phyloP scores from a whole-genome alignment of 2,888 invertebrate genomes.

The Scaptodrosophila latifasciaeformis region DNA sequence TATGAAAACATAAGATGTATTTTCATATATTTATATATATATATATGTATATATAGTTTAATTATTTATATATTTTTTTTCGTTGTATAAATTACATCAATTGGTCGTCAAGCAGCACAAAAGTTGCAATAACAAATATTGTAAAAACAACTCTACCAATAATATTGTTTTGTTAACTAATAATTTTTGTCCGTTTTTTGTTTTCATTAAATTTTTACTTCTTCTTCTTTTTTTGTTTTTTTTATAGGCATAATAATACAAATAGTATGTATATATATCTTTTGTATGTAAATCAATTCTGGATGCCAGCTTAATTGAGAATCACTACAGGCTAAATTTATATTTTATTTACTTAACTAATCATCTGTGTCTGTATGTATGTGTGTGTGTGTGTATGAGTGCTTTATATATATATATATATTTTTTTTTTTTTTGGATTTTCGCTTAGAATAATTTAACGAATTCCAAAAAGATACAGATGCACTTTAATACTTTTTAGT shows the following conservation, averaged over 20 bases:
- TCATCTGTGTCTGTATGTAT: slow-evolving; percentile 14
- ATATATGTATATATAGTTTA: slow-evolving; percentile 5
- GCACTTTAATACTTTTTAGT: slow-evolving; percentile 59
- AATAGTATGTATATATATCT: slow-evolving; percentile 39
- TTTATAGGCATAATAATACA: background rate
- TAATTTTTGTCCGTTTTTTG: too few relatives aligned
- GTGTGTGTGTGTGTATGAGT: slow-evolving; percentile 16
- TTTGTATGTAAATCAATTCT: slow-evolving; percentile 57
- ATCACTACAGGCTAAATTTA: slow-evolving; percentile 54
- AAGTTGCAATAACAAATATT: slow-evolving; percentile 64
- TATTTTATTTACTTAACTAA: slow-evolving; percentile 13
- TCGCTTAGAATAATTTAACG: slow-evolving; percentile 66
- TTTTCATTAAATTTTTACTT: too few relatives aligned
- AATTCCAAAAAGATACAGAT: slow-evolving; percentile 58
- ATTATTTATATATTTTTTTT: slow-evolving; percentile 25
- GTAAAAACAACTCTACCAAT: slow-evolving; percentile 60
- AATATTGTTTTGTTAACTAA: background rate
- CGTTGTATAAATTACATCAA: slow-evolving; percentile 69
- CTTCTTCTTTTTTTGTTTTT: too few relatives aligned
- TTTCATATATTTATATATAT: slow-evolving; percentile 28
- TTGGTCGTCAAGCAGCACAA: slow-evolving; percentile 69
- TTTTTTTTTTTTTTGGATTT: slow-evolving; percentile 41
- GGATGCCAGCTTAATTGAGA: slow-evolving; percentile 62
- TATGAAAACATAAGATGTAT: slow-evolving; percentile 58
- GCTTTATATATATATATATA: slow-evolving; percentile 19